Evolutionary conservation across 2,113 vertebrate species (phyloP), one percentile per base, ranked within the genome.

Genomic region (Circaetus cinerascens): DNA sequence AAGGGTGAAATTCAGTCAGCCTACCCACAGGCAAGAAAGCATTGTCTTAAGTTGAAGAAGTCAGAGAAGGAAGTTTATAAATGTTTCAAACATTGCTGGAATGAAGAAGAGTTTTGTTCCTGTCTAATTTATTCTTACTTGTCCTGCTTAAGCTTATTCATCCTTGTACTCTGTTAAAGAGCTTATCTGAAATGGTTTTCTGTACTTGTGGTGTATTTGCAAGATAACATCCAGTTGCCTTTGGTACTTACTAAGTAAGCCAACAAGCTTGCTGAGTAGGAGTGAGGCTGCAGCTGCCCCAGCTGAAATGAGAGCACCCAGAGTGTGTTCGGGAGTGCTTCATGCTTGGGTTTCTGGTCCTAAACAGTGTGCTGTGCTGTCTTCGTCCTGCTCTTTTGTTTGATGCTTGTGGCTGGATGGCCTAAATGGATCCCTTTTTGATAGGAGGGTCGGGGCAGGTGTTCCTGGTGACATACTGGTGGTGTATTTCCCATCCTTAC

Each of bases 281-380:
- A 29, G 17, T 3, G 11, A 51, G 78, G 62, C 48, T 0, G 6
- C 11, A 45, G 67, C 74, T 78, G 48, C 56, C 55, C 34, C 36
- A 13, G 82, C 53, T 73, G 40, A 15, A 14, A 10, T 1, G n/a
- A n/a, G 59, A 74, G 51, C 51, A 21, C 46, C 13, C 30, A 6
- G 10, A 1, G 16, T 2, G 4, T 10, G 18, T 15, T 48, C 0
- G 0, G 62, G 32, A 16, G 17, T 1, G 7, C 80, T 30, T 45
- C 23, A 18, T 18, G 1, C 51, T 7, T 10, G 18, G 9, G 22
- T 40, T 59, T 60, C 29, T 17, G 14, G 30, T 38, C 82, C 60
- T 15, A 3, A 9, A 7, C 18, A 5, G 0, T 0, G 13, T 11
- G 11, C 64, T 23, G 40, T 40, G 36, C 51, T 48, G 6, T 12